Evolutionary conservation across 2,113 vertebrate species (phyloP), one percentile per base, ranked within the genome.

Genomic region (Cryptotis parvus): DNA sequence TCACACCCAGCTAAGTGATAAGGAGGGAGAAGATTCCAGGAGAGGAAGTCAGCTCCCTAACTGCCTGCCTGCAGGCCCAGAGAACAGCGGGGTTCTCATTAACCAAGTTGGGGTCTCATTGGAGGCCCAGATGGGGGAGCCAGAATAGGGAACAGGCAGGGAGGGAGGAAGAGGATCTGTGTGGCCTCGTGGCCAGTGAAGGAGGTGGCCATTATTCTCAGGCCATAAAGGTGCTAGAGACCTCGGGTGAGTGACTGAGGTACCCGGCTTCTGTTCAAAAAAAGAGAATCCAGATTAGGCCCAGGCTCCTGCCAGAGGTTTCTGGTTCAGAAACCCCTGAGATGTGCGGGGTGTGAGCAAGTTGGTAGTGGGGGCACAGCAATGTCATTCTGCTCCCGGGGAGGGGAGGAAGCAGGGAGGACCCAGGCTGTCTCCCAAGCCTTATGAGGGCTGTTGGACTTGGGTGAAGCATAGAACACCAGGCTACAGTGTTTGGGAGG

Each of bases 1-100:
- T 80, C 72, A 49, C 65, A 75, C 31, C 52, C 33, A 76, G 49
- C 10, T 70, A 33, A 70, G 68, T 3, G 3, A 31, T 7, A 24
- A 81, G 58, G 49, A 61, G 20, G 58, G 41, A n/a, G 14, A 74
- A 70, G 83, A 29, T 73, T 89, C 68, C 72, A 63, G 45, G 45
- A 31, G 29, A 31, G 26, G 22, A 65, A 65, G 63, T 27, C 29
- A 7, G 9, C 27, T 65, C 63, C 63, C 10, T 8, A 52, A 52
- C 49, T 52, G n/a, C n/a, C n/a, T n/a, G 55, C 55, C 55, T 52
- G 55, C 55, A 16, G 65, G 65, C 65, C n/a, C 65, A 4, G 16
- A 16, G 31, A 16, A 33, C 63, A 11, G n/a, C 33, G 5, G n/a
- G n/a, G 20, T 58, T 58, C 55, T 58, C 33, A 7, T 26, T 89